A percentile compares a stretch with the other conserved stretches of the same genome.
Evolutionary conservation across 2,888 invertebrate species (phyloP).

Genomic region (Papilio protenor): DNA sequence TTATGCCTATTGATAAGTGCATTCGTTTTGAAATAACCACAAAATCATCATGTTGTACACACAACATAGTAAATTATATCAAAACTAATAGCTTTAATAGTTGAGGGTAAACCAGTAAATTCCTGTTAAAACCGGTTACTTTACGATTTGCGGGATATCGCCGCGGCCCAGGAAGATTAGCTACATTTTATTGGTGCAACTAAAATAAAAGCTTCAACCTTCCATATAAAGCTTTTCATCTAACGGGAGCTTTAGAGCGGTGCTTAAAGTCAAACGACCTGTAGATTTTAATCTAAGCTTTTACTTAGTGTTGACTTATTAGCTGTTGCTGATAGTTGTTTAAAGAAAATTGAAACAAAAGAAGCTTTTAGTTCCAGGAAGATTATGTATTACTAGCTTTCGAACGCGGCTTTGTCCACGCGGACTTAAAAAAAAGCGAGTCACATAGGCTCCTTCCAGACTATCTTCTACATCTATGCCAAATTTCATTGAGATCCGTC

Average conservation of each 20-base stretch:
- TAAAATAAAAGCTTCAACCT: constrained; percentile 25
- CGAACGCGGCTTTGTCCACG: too few species aligned
- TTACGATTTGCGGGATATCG: constrained; percentile 35
- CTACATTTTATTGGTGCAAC: constrained; percentile 31
- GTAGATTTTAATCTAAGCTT: constrained; percentile 19
- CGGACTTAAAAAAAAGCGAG: too few species aligned
- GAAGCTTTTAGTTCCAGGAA: neutral
- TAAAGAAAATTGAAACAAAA: neutral
- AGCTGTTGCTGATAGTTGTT: neutral
- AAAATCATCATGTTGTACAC: neutral
- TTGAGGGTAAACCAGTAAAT: constrained; percentile 18
- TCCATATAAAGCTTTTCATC: constrained; percentile 25
- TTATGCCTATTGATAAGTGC: too few species aligned
- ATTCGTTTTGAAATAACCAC: too few species aligned
- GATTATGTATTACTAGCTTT: neutral
- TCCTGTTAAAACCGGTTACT: constrained; percentile 35
- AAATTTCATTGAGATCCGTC: too few species aligned
- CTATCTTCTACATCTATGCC: too few species aligned
- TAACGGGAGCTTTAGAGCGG: constrained; percentile 12
- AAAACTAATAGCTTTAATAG: neutral
- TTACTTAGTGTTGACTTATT: constrained; percentile 3
- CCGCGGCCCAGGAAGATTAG: constrained; percentile 6
- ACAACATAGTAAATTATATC: neutral
- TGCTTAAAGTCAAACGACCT: constrained; percentile 22
- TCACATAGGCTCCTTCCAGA: too few species aligned